A percentile compares a stretch with the other conserved stretches of the same genome.
Evolutionary conservation across 2,113 vertebrate genomes (phyloP).

Genomic region (Epinephelus fuscoguttatus): DNA sequence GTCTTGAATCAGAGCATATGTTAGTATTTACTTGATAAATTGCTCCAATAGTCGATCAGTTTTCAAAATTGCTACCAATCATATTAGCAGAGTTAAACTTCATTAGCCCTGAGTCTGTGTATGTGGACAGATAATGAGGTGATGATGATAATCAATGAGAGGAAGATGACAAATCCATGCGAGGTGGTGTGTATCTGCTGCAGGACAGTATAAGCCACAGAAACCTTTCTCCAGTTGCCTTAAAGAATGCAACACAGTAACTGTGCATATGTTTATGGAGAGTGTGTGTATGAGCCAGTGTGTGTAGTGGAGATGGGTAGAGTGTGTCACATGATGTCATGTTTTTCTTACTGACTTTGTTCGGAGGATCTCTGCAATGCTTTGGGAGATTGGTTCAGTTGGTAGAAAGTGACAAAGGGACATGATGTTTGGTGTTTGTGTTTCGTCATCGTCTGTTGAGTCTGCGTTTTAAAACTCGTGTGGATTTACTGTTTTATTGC

Average conservation of each 20-base stretch:
- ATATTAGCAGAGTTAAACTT: neutral
- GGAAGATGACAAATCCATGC: neutral
- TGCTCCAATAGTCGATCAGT: neutral
- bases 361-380: neutral
- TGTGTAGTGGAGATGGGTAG: conserved; percentile 1
- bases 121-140: neutral
- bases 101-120: neutral
- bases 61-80: neutral
- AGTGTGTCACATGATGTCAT: neutral
- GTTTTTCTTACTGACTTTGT: conserved; percentile 15
- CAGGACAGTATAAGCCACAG: conserved; percentile 58
- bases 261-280: conserved; percentile 22
- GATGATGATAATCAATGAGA: neutral
- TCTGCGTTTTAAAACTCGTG: conserved; percentile 28
- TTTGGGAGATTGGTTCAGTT: neutral
- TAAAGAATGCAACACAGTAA: conserved; percentile 67
- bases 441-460: conserved; percentile 10
- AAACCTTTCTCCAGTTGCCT: conserved; percentile 79
- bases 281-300: conserved; percentile 22
- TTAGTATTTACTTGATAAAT: neutral
- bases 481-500: conserved; percentile 15
- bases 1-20: neutral
- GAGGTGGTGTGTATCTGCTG: conserved; percentile 60
- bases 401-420: conserved; percentile 1
- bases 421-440: neutral